phyloP scores from a whole-genome alignment of 2,797 vertebrate genomes.

The Toxotes lorentzi region DNA sequence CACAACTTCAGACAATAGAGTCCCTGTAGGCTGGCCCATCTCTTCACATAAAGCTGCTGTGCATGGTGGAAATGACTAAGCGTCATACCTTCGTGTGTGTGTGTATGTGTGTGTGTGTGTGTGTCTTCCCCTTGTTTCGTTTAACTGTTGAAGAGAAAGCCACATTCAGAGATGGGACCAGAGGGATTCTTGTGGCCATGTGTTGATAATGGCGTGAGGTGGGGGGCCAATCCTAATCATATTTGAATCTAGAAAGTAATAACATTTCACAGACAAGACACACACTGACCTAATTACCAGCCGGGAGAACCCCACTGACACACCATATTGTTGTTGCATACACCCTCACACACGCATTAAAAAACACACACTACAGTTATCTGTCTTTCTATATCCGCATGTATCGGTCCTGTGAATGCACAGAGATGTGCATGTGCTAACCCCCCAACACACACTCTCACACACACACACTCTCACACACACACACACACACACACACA shows the following conservation, averaged over 20 bases:
- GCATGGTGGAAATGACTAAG: constrained; percentile 46
- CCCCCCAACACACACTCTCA: background rate
- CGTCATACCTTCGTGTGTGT: constrained; percentile 3
- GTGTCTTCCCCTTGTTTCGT: constrained; percentile 21
- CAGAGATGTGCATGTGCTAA: constrained; percentile 11
- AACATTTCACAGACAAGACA: constrained; percentile 63
- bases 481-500: constrained; percentile 29
- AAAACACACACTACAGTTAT: background rate
- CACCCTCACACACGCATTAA: constrained; percentile 8
- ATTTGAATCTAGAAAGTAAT: constrained; percentile 69
- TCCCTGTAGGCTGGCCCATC: constrained; percentile 49
- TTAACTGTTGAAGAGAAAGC: constrained; percentile 44
- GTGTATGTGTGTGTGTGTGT: constrained; percentile 12
- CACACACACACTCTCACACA: constrained; percentile 11
- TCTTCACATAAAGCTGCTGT: constrained; percentile 34
- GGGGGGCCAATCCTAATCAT: constrained; percentile 45
- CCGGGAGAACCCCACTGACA: constrained; percentile 57
- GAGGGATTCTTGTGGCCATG: constrained; percentile 43
- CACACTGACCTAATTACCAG: constrained; percentile 74
- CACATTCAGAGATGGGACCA: constrained; percentile 44
- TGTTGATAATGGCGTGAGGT: constrained; percentile 47
- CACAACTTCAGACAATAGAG: constrained; percentile 73
- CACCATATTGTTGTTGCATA: constrained; percentile 11
- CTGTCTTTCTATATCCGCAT: constrained; percentile 27
- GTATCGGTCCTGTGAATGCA: constrained; percentile 20